Evolutionary conservation across 2,888 invertebrate genomes (phyloP), one percentile per base, ranked within the genome.

Genomic region (Osedax fenrisi): DNA sequence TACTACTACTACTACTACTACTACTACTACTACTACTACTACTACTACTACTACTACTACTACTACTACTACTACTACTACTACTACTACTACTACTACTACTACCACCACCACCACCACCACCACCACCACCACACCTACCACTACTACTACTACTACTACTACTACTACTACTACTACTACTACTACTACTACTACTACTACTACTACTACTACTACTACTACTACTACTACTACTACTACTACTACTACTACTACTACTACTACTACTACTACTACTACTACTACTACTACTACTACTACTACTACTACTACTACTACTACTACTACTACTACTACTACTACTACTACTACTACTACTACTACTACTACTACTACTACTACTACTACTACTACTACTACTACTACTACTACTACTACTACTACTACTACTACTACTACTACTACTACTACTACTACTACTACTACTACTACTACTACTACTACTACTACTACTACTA

Each of bases 291-390:
- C 73, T 75, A 75, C 68, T 75, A 75, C 73, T 62, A 62, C 27
- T 66, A 75, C 26, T 66, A 75, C 27, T 75, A 75, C 26, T 75
- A 75, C 27, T 75, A 66, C 66, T 75, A 75, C 64, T 75, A 75
- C 26, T 75, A 75, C 27, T 75, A 75, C 73, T 75, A 75, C 66
- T 75, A 75, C n/a, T 56, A 56, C 56, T 56, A 56, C 64, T 64
- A 17, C 64, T 64, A 17, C 64, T 64, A 17, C 64, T 64, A 17
- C 64, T 64, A 17, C 64, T 64, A 23, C 3, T 67, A 23, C 3
- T 67, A 23, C 3, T 67, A 23, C 3, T 67, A 23, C 3, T 67
- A 23, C 3, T 67, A 23, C 67, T 3, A 23, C 67, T 67, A 23
- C 67, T 67, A 23, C 67, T 67, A 23, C 67, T 67, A 23, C 67